Conservation (phyloP, 2,113 vertebrate species). For the Todiramphus saurophagus region DNA sequence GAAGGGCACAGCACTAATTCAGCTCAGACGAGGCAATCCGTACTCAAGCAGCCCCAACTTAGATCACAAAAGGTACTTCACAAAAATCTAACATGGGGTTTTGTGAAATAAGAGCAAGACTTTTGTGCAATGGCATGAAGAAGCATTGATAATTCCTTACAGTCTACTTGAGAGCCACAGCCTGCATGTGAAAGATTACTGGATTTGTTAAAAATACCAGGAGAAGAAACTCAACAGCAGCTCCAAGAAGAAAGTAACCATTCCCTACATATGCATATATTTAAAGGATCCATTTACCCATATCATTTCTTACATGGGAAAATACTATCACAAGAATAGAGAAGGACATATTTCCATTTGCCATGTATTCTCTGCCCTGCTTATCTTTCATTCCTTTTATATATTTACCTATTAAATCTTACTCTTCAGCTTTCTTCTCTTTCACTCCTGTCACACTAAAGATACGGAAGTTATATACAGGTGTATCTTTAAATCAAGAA, state of each 20-base stretch:
- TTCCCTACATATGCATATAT: neutral
- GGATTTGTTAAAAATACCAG: neutral
- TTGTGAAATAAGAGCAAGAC: neutral
- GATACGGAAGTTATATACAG: conserved; percentile 27
- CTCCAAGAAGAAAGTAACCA: neutral
- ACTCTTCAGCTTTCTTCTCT: conserved; percentile 15
- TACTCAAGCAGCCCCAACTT: accelerated
- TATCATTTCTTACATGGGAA: conserved; percentile 33
- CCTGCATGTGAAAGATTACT: neutral
- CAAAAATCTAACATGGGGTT: accelerated
- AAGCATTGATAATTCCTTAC: neutral
- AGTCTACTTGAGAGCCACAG: neutral
- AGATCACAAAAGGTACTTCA: neutral
- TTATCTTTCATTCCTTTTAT: conserved; percentile 38
- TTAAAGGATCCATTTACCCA: conserved; percentile 5
- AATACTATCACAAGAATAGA: conserved; percentile 28
- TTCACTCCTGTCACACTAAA: neutral
- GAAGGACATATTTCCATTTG: conserved; percentile 5
- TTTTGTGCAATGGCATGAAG: neutral
- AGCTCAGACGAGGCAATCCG: accelerated
- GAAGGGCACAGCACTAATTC: neutral
- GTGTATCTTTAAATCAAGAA: conserved; percentile 46
- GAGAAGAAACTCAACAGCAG: neutral
- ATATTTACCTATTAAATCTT: conserved; percentile 41
- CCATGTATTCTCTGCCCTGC: neutral